These are phyloP conservation scores for Gryllus bimaculatus DNA, from an alignment of 1,140 invertebrate genomes.

Conservation along the genomic window DNA sequence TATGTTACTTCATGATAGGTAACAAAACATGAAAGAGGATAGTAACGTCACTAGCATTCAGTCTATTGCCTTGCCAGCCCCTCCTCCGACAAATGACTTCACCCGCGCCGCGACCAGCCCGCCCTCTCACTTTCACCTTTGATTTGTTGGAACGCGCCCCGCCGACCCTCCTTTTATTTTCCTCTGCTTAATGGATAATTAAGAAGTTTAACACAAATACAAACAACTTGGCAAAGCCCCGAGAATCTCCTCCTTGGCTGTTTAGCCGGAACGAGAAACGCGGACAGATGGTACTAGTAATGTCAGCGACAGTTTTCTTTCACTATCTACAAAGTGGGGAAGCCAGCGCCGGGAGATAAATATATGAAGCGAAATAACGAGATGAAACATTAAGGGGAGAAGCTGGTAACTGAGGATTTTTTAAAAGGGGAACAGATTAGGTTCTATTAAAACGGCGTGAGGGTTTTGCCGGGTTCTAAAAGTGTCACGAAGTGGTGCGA, in stretches of 20 bases:
- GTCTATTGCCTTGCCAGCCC: too few species aligned
- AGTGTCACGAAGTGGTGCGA: not conserved
- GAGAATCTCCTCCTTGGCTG: not conserved
- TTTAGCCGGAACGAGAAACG: not conserved
- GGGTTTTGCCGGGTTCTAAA: not conserved
- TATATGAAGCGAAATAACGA: constrained; percentile 5
- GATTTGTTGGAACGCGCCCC: not conserved
- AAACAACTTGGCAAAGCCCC: not conserved
- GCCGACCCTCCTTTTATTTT: not conserved
- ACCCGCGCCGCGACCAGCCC: too few species aligned
- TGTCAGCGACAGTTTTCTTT: constrained; percentile 4
- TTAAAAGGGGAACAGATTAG: not conserved
- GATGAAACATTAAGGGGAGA: not conserved
- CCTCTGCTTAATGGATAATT: not conserved
- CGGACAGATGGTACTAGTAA: not conserved
- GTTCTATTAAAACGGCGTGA: not conserved
- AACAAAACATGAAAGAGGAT: too few species aligned
- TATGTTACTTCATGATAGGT: too few species aligned
- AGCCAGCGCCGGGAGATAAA: not conserved
- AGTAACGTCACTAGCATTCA: too few species aligned
- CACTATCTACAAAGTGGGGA: not conserved
- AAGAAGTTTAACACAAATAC: constrained; percentile 1
- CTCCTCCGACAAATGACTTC: too few species aligned
- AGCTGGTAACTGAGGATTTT: not conserved
- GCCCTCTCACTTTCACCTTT: not conserved